A percentile compares a stretch with the other conserved stretches of the same genome.
These are phyloP conservation scores for Rhogogaster chlorosoma DNA, from an alignment of 2,888 invertebrate genomes.

Conservation along the genomic window DNA sequence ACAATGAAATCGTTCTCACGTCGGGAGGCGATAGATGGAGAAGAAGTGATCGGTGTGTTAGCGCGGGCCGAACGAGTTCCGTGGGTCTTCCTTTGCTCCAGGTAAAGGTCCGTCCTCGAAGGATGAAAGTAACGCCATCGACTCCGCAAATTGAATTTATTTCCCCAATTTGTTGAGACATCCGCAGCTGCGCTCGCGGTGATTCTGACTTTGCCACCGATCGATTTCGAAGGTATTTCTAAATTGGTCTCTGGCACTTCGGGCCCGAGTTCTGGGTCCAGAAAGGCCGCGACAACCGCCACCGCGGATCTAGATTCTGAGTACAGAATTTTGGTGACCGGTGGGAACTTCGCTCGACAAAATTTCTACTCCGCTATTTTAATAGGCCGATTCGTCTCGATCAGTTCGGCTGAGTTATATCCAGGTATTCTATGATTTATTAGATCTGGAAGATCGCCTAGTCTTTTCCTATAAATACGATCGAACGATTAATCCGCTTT, in stretches of 20 bases:
- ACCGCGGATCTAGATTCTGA: slow-evolving; percentile 66
- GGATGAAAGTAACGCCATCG: slow-evolving; percentile 10
- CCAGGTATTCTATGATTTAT: slow-evolving; percentile 31
- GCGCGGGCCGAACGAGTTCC: slow-evolving; percentile 2
- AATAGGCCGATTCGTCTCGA: slow-evolving; percentile 62
- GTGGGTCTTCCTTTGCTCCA: not conserved
- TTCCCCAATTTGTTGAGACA: slow-evolving; percentile 70
- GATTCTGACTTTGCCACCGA: slow-evolving; percentile 57
- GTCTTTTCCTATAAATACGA: not conserved
- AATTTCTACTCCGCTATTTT: slow-evolving; percentile 61
- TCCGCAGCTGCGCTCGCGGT: slow-evolving; percentile 53
- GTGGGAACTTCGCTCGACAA: slow-evolving; percentile 31
- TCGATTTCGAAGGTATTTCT: slow-evolving; percentile 70
- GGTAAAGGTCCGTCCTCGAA: not conserved
- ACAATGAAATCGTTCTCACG: slow-evolving; percentile 39
- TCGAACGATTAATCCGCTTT: not conserved
- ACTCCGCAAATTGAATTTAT: slow-evolving; percentile 61
- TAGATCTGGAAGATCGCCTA: not conserved
- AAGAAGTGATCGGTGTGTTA: slow-evolving; percentile 50
- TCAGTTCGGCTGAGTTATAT: slow-evolving; percentile 30
- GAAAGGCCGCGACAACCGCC: slow-evolving; percentile 56
- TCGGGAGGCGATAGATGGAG: slow-evolving; percentile 38
- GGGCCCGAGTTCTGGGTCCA: slow-evolving; percentile 11
- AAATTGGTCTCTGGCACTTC: slow-evolving; percentile 66
- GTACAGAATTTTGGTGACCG: slow-evolving; percentile 32